Base-by-base conservation (phyloP, 2,888 invertebrate genomes). In the Drosophila picticornis region DNA sequence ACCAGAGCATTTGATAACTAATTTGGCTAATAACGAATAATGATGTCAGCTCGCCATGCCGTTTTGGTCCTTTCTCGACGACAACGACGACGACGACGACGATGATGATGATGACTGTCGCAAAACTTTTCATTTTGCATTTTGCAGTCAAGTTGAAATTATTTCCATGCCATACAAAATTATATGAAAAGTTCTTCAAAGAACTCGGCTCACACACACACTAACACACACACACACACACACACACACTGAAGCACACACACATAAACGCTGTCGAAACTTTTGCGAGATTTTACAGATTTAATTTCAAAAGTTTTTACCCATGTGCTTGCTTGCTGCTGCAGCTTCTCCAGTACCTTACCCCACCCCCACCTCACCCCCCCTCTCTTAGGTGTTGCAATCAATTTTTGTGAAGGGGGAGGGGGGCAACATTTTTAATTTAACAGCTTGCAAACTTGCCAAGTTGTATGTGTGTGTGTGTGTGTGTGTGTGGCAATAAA, bases 261-360 rank as follows among this genome's bases (percentile, higher is more conserved):
- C 36, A 38, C 48, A 52, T 27, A 60, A 29, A 19, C 40, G 32
- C 32, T 63, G 56, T 48, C 59, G 56, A 61, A 80, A 78, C 68
- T 81, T 81, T 81, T 72, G 75, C 52, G 68, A 80, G 80, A 80
- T 80, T 81, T 83, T 83, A 81, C 81, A 83, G 84, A 82, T 82
- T 82, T 82, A 83, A 82, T 82, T 82, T 82, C 71, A 83, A 81
- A 82, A 83, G 84, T 82, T 82, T 82, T 81, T 79, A 52, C 77
- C 68, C 72, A 77, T 75, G 75, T 75, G 80, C 65, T 67, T 75
- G 80, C 65, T 67, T 29, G 51, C 27, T 25, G 52, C 31, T 32
- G 50, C 25, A 22, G 11, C 34, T 19, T 19, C 19, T 22, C 31
- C 29, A 56, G 9, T 10, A 5, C 57, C 1, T 29, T 55, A 19